Conservation (phyloP, 1,140 invertebrate species). For the Apis dorsata region DNA sequence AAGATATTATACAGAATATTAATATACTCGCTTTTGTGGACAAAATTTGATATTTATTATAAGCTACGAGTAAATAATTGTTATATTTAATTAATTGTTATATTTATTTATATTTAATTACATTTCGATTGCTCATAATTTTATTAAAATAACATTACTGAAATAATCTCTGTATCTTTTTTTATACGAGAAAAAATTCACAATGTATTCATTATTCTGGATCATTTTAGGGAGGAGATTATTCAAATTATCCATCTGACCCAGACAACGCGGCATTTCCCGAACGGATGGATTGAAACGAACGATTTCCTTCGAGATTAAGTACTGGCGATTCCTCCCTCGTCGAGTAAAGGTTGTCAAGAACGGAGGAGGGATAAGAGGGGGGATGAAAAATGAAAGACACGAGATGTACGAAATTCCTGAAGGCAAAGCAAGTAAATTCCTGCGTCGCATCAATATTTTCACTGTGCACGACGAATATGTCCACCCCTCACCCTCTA, state of each 20-base stretch:
- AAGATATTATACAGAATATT: no score
- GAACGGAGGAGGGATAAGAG: neutral
- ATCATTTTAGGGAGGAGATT: neutral
- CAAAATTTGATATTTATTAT: no score
- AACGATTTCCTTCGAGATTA: neutral
- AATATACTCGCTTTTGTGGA: no score
- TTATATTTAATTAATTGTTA: no score
- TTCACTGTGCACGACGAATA: slow-evolving; percentile 21
- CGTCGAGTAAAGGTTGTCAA: neutral
- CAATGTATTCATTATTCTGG: neutral
- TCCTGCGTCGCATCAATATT: slow-evolving; percentile 31
- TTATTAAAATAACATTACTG: no score
- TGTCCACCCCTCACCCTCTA: neutral
- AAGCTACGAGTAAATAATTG: no score
- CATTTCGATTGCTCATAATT: no score
- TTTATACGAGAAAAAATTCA: no score
- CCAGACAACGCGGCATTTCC: no score
- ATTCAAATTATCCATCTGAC: slow-evolving; percentile 12
- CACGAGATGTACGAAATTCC: slow-evolving; percentile 25
- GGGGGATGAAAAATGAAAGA: neutral
- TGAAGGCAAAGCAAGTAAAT: slow-evolving; percentile 18
- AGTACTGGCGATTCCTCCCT: neutral
- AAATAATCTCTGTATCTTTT: no score
- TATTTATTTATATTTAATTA: no score
- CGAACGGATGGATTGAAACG: neutral